Evolutionary conservation across 1,140 invertebrate genomes (phyloP).

Genomic region (Drepana arcuata): DNA sequence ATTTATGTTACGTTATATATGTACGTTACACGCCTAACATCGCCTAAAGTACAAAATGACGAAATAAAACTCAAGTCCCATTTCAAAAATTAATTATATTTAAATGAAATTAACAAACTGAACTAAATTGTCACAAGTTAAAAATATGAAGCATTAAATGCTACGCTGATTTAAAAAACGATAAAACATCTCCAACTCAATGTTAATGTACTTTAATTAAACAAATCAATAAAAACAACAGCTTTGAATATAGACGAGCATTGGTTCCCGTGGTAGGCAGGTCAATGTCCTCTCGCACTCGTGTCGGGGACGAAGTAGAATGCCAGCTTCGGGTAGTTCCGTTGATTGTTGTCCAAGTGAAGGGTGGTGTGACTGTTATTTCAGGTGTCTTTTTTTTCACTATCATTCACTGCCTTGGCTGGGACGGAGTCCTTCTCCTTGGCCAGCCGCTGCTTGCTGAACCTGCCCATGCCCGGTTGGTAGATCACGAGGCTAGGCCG

Average conservation of each 20-base stretch:
- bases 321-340: constrained; percentile 59
- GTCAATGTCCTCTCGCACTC: constrained; percentile 46
- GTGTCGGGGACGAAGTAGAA: constrained; percentile 34
- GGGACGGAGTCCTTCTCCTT: constrained; percentile 70
- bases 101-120: constrained; percentile 61
- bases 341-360: constrained; percentile 61
- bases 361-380: constrained; percentile 24
- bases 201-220: constrained; percentile 41
- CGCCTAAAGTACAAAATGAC: too few species aligned
- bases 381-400: constrained; percentile 67
- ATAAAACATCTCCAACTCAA: constrained; percentile 38
- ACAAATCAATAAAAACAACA: constrained; percentile 37
- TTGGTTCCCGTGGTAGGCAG: constrained; percentile 48
- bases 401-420: constrained; percentile 41
- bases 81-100: constrained; percentile 57
- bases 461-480: constrained; percentile 81
- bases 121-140: constrained; percentile 55
- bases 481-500: constrained; percentile 82
- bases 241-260: constrained; percentile 40
- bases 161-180: constrained; percentile 40
- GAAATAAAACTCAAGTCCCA: constrained; percentile 17
- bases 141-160: constrained; percentile 43
- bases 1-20: too few species aligned
- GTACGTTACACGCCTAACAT: too few species aligned
- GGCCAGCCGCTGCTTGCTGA: constrained; percentile 77